Evolutionary conservation across 2,113 vertebrate species (phyloP), one percentile per base, ranked within the genome.

Genomic region (Psilopsiagon aymara): DNA sequence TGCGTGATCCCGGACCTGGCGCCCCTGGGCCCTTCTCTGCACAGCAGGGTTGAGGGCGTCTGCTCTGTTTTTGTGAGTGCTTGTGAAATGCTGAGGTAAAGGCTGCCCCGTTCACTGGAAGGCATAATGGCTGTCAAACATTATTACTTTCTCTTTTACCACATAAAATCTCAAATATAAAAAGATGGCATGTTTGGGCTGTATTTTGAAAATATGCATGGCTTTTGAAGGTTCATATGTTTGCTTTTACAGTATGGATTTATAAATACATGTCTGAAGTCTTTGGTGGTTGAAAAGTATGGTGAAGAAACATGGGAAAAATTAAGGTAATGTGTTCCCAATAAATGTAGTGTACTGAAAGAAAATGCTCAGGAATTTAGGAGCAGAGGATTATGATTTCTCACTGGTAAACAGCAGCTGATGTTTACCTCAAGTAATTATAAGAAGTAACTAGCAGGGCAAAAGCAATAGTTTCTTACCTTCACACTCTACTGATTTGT

Each of bases 301-400:
- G 97, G 97, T 52, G 97, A 98, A 97, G 98, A 98, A 90, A 98
- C 95, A 10, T 98, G 98, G 98, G 97, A 98, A 85, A 98, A 98
- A 96, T 93, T 99, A 93, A 98, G 98, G 98, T 98, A 96, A 96
- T 4, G 27, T 35, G 51, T 46, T 84, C 52, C 53, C 8, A 33
- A 35, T 67, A 43, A 47, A 73, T 5, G 20, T 13, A 43, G 33
- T 11, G 14, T 20, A 19, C 8, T 69, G 76, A 29, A 49, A 73
- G 55, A 53, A 82, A 92, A 37, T 5, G 19, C 23, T 87, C 27
- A 49, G 62, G 62, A 79, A 60, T 73, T 55, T 59, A 68, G 73
- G 24, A 80, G 23, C 51, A 70, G 75, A 43, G 52, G 9, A 31
- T 33, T 77, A 23, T 16, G 33, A 64, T 70, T 90, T 86, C 69